Conservation (phyloP, 2,797 vertebrate species). For the Clarias platycephalus region DNA sequence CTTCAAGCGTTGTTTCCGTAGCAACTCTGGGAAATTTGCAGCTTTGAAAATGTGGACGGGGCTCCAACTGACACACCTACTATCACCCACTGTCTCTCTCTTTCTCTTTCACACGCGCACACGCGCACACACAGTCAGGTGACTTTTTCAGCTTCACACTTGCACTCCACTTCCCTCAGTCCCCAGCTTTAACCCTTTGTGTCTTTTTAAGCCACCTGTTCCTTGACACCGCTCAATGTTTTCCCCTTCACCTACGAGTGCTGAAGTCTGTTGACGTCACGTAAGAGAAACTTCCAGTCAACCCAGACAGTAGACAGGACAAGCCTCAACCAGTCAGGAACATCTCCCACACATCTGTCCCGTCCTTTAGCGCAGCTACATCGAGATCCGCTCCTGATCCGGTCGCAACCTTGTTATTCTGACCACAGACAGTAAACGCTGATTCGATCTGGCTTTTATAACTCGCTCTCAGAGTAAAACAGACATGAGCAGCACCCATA, state of each 20-base stretch:
- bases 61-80: conserved; percentile 29
- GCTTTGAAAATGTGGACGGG: conserved; percentile 37
- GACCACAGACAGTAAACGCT: neutral
- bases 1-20: conserved; percentile 45
- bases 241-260: neutral
- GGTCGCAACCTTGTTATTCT: neutral
- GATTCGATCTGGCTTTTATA: conserved; percentile 10
- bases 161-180: neutral
- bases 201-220: neutral
- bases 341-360: conserved; percentile 19
- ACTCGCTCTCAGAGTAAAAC: neutral
- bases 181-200: neutral
- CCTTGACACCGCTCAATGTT: neutral
- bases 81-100: conserved; percentile 1
- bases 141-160: neutral
- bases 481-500: neutral
- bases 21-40: conserved; percentile 53
- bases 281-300: conserved; percentile 10
- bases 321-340: conserved; percentile 39
- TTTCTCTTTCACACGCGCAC: neutral
- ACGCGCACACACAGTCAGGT: neutral
- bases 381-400: neutral
- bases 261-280: conserved; percentile 13
- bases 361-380: neutral
- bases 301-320: neutral